Evolutionary conservation across 1,140 invertebrate species (phyloP), one percentile per base, ranked within the genome.

Genomic region (Anastatus disparis): DNA sequence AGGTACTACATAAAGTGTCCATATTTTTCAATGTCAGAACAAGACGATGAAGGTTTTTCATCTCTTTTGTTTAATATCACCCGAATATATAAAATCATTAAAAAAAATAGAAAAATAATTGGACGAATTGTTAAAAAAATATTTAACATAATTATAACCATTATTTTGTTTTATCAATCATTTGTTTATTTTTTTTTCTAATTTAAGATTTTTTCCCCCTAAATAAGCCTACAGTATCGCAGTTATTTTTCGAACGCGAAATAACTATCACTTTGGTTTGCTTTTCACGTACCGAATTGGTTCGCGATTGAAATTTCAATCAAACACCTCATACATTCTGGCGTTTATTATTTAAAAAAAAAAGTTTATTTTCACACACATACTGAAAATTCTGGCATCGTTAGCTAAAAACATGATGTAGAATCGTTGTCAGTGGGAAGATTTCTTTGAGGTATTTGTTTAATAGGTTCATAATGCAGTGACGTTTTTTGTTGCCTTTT

Each of bases 401-500:
- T n/a, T n/a, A 67, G 52, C 22, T 46, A 59, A n/a, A n/a, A 48
- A 52, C 52, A 64, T 53, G 52, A 71, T 48, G 66, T 66, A 61
- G 48, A 70, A 70, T 73, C 67, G 66, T 73, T 70, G 72, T 73
- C 46, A 65, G n/a, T 70, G 67, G 62, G 56, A 73, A 70, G 62
- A 59, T 56, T 64, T 72, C 58, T 42, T 67, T 62, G 63, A 72
- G 70, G 70, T 67, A 72, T 62, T 72, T 59, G 59, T 67, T n/a
- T 27, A 55, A 71, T 71, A 71, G 63, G 27, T 56, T n/a, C 35
- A 42, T 44, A 10, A 58, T 56, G 64, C 31, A 46, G 38, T 44
- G 64, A 31, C 3, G 12, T 40, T n/a, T n/a, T n/a, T n/a, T n/a
- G n/a, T n/a, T n/a, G n/a, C n/a, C n/a, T n/a, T n/a, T n/a, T n/a